Conservation (phyloP, 2,113 vertebrate genomes). For the Anhinga rufa region DNA sequence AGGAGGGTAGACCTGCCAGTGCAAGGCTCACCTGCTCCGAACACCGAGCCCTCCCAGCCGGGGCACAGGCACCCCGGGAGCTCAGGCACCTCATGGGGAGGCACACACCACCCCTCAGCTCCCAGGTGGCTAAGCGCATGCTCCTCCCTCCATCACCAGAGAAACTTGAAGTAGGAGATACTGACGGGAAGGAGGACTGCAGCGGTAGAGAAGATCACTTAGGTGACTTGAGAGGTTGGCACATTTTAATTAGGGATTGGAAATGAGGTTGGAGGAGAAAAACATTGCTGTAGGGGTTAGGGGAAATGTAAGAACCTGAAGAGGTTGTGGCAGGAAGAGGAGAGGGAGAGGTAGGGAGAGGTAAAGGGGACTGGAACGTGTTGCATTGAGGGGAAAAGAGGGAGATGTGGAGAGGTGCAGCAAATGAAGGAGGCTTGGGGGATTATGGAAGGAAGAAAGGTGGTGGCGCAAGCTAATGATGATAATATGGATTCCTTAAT, state of each 20-base stretch:
- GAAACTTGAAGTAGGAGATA: not conserved
- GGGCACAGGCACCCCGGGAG: not conserved
- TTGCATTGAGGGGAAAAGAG: not conserved
- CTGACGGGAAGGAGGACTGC: not conserved
- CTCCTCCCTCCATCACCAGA: not conserved
- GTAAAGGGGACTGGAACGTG: not conserved
- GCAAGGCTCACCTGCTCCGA: not conserved
- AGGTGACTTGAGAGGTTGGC: not conserved
- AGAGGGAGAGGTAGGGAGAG: not conserved
- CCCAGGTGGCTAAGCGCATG: fast-evolving
- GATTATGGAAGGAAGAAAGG: not conserved
- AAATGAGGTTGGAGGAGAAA: not conserved
- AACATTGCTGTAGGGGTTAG: not conserved
- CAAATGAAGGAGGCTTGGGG: not conserved
- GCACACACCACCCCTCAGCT: not conserved
- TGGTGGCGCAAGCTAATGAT: not conserved
- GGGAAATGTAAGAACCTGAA: not conserved
- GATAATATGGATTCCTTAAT: not conserved
- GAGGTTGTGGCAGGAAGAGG: not conserved
- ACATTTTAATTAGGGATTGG: not conserved
- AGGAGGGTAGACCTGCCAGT: not conserved
- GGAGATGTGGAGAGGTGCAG: not conserved
- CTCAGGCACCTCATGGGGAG: not conserved
- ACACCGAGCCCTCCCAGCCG: fast-evolving
- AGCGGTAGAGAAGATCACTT: not conserved